Base-by-base conservation (phyloP, 2,113 vertebrate genomes). In the Cebidichthys violaceus region DNA sequence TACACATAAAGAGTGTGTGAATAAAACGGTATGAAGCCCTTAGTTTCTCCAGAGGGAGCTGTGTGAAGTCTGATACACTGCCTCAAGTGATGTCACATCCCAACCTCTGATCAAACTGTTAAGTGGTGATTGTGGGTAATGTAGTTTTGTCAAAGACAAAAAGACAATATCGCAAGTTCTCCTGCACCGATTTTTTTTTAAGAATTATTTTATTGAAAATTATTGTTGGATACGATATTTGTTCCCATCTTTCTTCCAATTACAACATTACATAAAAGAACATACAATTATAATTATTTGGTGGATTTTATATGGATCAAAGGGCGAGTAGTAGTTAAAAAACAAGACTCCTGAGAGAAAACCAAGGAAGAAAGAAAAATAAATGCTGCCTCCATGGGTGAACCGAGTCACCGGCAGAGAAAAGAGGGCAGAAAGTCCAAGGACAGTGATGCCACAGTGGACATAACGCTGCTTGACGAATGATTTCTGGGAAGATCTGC, bases 401-500 rank as follows among this genome's bases (percentile, higher is more conserved):
- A 47, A 47, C 45, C 5, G 45, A 47, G 15, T 6, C 45, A 47
- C 55, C 24, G 24, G 13, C 39, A 6, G 50, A 59, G 31, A 55
- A 47, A 15, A 50, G 22, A n/a, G 20, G 29, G 5, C 22, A 17
- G 31, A 75, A 47, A 47, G 29, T 61, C 57, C 41, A 61, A 35
- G 75, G 14, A 47, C 52, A 27, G 55, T n/a, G 75, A 74, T 22
- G 9, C 54, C 52, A 71, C 27, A 29, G 27, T 10, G 2, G 27
- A 14, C 15, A 27, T 35, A 24, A 73, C 5, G 9, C 43, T 35
- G 43, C 54, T 6, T 27, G 50, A 71, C 22, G 3, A 81, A 71
- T 75, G 17, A 52, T 43, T 76, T 70, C 24, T 9, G 37, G 37
- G 68, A 74, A 70, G 64, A 70, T 61, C 50, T 69, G 59, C 59